Evolutionary conservation across 2,888 invertebrate species (phyloP).

Genomic region (Cancer borealis): DNA sequence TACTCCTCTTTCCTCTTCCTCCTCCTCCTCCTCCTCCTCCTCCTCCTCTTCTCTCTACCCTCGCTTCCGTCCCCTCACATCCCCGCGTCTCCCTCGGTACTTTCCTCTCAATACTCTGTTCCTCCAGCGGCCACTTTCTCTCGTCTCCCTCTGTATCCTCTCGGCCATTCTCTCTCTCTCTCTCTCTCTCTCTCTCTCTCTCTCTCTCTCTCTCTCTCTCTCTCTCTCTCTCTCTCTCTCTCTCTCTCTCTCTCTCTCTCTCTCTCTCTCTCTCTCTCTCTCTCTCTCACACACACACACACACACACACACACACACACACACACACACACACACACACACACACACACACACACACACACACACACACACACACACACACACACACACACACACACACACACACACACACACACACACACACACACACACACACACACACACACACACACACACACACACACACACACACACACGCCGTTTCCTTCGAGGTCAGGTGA

Average conservation of each 20-base stretch:
- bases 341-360: no score
- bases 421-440: no score
- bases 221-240: constrained; percentile 55
- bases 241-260: constrained; percentile 56
- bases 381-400: no score
- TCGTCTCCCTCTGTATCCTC: constrained; percentile 28
- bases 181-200: constrained; percentile 22
- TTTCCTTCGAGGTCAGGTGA: constrained; percentile 61
- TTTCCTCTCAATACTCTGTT: constrained; percentile 22
- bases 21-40: neutral
- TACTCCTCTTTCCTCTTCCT: neutral
- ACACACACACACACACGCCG: neutral
- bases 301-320: no score
- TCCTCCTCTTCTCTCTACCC: neutral
- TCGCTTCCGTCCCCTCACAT: neutral
- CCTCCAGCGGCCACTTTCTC: constrained; percentile 16
- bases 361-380: no score
- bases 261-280: neutral
- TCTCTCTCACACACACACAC: no score
- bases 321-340: no score
- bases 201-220: constrained; percentile 15
- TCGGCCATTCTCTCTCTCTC: constrained; percentile 47
- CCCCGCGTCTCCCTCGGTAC: neutral
- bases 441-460: no score
- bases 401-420: no score